Evolutionary conservation across 2,113 vertebrate genomes (phyloP), one percentile per base, ranked within the genome.

Genomic region (Corvus moneduloides): DNA sequence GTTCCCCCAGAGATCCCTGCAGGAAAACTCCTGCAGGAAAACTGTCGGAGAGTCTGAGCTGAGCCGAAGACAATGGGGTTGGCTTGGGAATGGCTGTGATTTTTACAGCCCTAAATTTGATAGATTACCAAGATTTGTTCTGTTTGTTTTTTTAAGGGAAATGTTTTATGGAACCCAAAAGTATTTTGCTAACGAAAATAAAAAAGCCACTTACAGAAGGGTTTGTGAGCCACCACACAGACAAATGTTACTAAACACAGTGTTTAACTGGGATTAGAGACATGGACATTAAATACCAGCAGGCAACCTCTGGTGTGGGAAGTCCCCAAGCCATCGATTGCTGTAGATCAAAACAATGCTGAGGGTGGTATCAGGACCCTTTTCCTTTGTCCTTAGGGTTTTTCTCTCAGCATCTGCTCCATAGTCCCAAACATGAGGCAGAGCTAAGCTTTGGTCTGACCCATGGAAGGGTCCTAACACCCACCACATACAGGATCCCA

Each of bases 101-200:
- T 96, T 96, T 93, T 73, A 94, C 76, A 88, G 94, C 11, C 17
- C 59, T 89, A 71, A 74, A 74, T 81, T 90, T 94, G 92, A 92
- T 94, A 94, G 88, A 96, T 95, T 74, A 94, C 94, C 83, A 94
- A 95, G 92, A 95, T 84, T 92, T 84, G 89, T 77, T 94, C 90
- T 80, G 64, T 94, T 95, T 94, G 83, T 27, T 93, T 87, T 93
- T 87, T 92, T 77, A 97, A 96, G 85, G 52, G 78, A 90, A 96
- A 93, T 0, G 17, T 95, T 97, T 96, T 90, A 92, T 96, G 72
- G 89, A 96, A 90, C 95, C 92, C 94, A 93, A 95, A 97, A 95
- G 81, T 93, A 97, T 94, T 94, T 94, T 86, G 90, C 82, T 95
- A 96, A 96, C 8, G 6, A 90, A 94, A 94, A 91, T 88, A 35